Base-by-base conservation (phyloP, 2,113 vertebrate genomes). In the Rhinogobius similis region DNA sequence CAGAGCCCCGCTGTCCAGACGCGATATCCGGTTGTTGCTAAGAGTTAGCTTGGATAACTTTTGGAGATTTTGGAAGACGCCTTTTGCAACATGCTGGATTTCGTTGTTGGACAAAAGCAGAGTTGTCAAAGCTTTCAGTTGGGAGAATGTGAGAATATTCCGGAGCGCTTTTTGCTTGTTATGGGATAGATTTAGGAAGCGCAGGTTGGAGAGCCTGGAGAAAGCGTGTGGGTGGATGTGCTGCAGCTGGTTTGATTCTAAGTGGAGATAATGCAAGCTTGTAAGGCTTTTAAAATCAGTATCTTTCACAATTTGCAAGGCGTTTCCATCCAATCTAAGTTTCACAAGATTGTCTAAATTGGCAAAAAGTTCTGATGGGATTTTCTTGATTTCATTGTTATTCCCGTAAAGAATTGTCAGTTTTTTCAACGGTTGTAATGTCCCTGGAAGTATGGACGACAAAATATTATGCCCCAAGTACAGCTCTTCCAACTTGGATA, bases 391-490 rank as follows among this genome's bases (percentile, higher is more conserved):
- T 78, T 90, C 88, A 44, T 99, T 99, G 36, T 94, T 90, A 0
- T 99, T 99, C 58, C 94, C 89, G 0, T 95, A 95, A 16, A 98
- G 93, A 72, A 96, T 92, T 29, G 94, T 92, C 52, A 99, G 86
- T 72, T 95, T 96, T 72, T 86, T 93, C 65, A 98, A 81, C 0
- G 93, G 83, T 0, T 94, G 90, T 59, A 98, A 91, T 0, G 94
- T 95, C 76, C 94, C 95, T 0, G 93, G 87, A 0, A 88, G 86
- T 36, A 98, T 74, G 0, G 76, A 81, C 0, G 93, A 90, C 72
- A 99, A 80, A 68, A 93, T 89, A 80, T 99, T 99, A 81, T 99
- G 96, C 41, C 97, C 97, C 90, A 98, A 75, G 82, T 97, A 98
- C 3, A 98, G 93, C 77, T 99, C 97, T 74, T 97, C 95, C 72